These are phyloP conservation scores for Trididemnum miniatum DNA, from an alignment of 23 tunicate species.

Conservation along the genomic window DNA sequence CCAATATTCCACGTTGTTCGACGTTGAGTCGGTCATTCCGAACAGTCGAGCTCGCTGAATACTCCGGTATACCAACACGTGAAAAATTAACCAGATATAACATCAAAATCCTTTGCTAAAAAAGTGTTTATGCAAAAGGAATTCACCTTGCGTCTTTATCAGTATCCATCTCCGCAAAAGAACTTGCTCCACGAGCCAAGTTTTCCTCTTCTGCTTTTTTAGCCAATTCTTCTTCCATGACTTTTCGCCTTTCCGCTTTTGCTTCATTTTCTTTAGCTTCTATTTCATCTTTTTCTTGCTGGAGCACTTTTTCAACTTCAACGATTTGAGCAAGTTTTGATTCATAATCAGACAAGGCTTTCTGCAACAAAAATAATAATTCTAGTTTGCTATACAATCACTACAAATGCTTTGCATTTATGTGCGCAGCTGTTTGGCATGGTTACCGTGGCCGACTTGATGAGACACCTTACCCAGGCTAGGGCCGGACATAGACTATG, in stretches of 20 bases:
- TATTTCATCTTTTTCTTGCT: constrained; percentile 44
- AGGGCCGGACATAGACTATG: too few species aligned
- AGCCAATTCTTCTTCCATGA: constrained; percentile 38
- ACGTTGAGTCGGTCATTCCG: too few species aligned
- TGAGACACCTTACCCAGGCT: too few species aligned
- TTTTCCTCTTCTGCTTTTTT: constrained; percentile 54
- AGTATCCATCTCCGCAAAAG: constrained; percentile 80
- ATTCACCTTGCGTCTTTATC: constrained; percentile 82
- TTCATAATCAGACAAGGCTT: constrained; percentile 39
- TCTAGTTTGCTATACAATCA: too few species aligned
- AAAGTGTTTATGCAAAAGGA: too few species aligned
- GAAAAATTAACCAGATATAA: neutral
- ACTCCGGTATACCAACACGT: too few species aligned
- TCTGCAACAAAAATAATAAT: constrained; percentile 31
- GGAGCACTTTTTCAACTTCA: constrained; percentile 25
- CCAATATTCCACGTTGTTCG: too few species aligned
- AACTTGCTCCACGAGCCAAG: constrained; percentile 48
- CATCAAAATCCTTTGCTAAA: too few species aligned
- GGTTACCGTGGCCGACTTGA: too few species aligned
- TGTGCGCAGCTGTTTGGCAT: too few species aligned
- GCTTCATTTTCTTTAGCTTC: constrained; percentile 54
- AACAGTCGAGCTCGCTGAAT: too few species aligned
- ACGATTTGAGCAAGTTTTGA: constrained; percentile 6
- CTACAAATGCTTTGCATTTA: too few species aligned
- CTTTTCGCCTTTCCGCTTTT: constrained; percentile 37